Base-by-base conservation (phyloP, 92 coral and sea anemone species). In the Paragorgia papillata region DNA sequence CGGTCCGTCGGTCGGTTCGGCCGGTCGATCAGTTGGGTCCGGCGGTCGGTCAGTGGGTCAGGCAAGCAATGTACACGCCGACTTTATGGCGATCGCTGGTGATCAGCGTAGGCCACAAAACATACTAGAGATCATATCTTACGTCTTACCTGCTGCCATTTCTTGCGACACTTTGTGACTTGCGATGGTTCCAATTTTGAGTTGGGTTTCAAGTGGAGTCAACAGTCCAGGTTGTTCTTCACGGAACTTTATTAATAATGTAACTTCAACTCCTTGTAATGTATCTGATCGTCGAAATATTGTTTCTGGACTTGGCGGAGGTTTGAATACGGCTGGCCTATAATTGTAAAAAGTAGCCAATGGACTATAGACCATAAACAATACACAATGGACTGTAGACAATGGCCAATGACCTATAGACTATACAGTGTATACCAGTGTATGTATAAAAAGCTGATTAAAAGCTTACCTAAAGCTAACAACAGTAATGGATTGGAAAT, bases 101-200 rank as follows among this genome's bases (percentile, higher is more conserved):
- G n/a, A n/a, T n/a, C n/a, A n/a, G n/a, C n/a, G n/a, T n/a, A n/a
- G n/a, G n/a, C n/a, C n/a, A n/a, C n/a, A n/a, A n/a, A n/a, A n/a
- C n/a, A n/a, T n/a, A n/a, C n/a, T n/a, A n/a, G n/a, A n/a, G n/a
- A n/a, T n/a, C n/a, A n/a, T n/a, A n/a, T n/a, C n/a, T n/a, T n/a
- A n/a, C n/a, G n/a, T n/a, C n/a, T n/a, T 4, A 69, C 76, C 76
- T 69, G 60, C 62, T 10, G 76, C 61, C 62, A 69, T 49, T 30
- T 69, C 60, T 8, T 59, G 76, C 9, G 76, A 49, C 22, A 69
- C 76, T 17, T 54, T 56, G 26, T 69, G 76, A 17, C 37, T 48
- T 27, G 76, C 76, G 7, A 69, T 69, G n/a, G 61, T 69, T 24
- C 76, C 76, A 3, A 69, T 14, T 24, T 69, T 49, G 6, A 69